Conservation (phyloP, 1,140 invertebrate genomes). For the Drosophila setifemur region DNA sequence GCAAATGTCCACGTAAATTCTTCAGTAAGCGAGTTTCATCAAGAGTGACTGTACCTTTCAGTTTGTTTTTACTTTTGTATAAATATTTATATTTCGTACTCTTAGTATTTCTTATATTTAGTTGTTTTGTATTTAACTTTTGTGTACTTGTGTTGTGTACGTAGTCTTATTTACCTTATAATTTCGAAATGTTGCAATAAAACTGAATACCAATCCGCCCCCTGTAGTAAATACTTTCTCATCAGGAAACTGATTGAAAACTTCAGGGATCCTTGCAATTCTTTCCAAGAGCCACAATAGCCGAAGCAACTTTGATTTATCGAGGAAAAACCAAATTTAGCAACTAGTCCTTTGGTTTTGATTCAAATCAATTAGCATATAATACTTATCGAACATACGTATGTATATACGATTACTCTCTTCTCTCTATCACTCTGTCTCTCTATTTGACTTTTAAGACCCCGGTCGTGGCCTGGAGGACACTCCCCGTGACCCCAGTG, state of each 20-base stretch:
- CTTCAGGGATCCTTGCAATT: background rate
- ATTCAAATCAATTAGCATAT: conserved; percentile 63
- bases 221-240: too few relatives aligned
- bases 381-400: conserved; percentile 47
- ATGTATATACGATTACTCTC: conserved; percentile 59
- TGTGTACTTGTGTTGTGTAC: conserved; percentile 37
- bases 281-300: conserved; percentile 11
- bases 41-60: conserved; percentile 22
- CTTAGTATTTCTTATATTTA: conserved; percentile 31
- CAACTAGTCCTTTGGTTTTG: conserved; percentile 52
- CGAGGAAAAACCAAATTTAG: conserved; percentile 55
- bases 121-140: conserved; percentile 30
- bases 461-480: conserved; percentile 52
- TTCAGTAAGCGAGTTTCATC: background rate
- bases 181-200: conserved; percentile 59
- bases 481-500: background rate
- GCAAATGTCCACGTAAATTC: conserved; percentile 34
- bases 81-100: conserved; percentile 40
- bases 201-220: conserved; percentile 28
- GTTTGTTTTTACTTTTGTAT: conserved; percentile 14
- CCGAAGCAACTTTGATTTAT: conserved; percentile 46
- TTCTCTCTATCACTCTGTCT: conserved; percentile 49
- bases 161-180: conserved; percentile 39
- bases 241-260: background rate
- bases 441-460: conserved; percentile 71